Evolutionary conservation across 53 echinoderm and acorn worm genomes (phyloP).

Genomic region (Patiria pectinifera): DNA sequence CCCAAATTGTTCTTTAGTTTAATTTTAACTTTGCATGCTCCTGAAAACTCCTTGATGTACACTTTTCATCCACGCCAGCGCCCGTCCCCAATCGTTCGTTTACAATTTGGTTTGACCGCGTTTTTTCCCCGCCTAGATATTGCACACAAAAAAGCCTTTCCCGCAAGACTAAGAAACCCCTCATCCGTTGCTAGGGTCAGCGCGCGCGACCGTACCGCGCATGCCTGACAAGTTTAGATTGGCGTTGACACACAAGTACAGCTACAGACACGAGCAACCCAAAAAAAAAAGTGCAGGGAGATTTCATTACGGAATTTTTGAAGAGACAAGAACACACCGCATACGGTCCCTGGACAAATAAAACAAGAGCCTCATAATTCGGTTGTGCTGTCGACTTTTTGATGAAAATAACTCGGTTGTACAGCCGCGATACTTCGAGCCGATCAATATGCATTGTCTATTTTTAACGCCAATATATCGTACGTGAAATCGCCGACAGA

Average conservation of each 20-base stretch:
- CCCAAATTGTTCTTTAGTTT: too few species aligned
- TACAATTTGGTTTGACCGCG: constrained; percentile 41
- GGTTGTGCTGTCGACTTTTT: not conserved
- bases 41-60: not conserved
- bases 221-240: constrained; percentile 3
- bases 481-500: not conserved
- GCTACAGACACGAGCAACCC: not conserved
- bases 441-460: not conserved
- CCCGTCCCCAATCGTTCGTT: constrained; percentile 20
- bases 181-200: constrained; percentile 42
- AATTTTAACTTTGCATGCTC: too few species aligned
- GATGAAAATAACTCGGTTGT: not conserved
- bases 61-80: not conserved
- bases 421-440: not conserved
- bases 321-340: not conserved
- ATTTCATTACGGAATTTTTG: not conserved
- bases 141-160: not conserved
- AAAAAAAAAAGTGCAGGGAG: not conserved
- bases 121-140: constrained; percentile 12
- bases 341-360: not conserved
- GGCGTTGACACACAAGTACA: not conserved
- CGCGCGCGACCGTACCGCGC: constrained; percentile 28
- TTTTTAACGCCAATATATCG: not conserved
- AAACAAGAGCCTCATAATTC: not conserved
- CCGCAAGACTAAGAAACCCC: constrained; percentile 39